Percentiles rank a stretch among this genome's conserved stretches.
These are phyloP conservation scores for Sebastes matsubarae DNA, from an alignment of 2,797 vertebrate genomes.

Conservation along the genomic window DNA sequence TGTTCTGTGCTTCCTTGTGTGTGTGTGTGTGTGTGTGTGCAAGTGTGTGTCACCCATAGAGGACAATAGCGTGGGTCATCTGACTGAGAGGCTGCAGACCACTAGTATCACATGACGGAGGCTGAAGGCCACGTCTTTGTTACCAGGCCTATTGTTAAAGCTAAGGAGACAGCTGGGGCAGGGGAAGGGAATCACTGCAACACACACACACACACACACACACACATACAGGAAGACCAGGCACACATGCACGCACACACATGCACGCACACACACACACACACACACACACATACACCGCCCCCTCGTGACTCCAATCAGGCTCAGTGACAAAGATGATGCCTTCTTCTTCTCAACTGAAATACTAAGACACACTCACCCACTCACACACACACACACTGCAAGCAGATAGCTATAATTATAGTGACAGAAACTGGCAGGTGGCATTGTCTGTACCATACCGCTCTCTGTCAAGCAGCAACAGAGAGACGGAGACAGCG, in stretches of 20 bases:
- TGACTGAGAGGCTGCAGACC: slow-evolving; percentile 78
- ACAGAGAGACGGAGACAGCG: slow-evolving; percentile 14
- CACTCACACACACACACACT: slow-evolving; percentile 34
- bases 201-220: slow-evolving; percentile 34
- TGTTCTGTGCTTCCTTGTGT: slow-evolving; percentile 19
- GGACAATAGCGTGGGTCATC: slow-evolving; percentile 79
- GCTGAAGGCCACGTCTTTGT: slow-evolving; percentile 82
- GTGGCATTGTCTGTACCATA: slow-evolving; percentile 71
- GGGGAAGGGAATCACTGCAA: slow-evolving; percentile 74
- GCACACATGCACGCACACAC: neutral
- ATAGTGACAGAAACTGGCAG: slow-evolving; percentile 80
- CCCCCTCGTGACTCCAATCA: slow-evolving; percentile 78
- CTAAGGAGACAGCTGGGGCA: slow-evolving; percentile 80
- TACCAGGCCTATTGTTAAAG: slow-evolving; percentile 78
- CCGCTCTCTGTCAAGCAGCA: slow-evolving; percentile 47
- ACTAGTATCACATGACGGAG: slow-evolving; percentile 80
- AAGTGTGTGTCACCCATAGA: slow-evolving; percentile 71
- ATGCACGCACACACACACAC: slow-evolving; percentile 1
- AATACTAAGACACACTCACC: slow-evolving; percentile 56
- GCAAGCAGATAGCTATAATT: slow-evolving; percentile 77
- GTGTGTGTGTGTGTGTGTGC: slow-evolving; percentile 34
- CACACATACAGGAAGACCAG: slow-evolving; percentile 38
- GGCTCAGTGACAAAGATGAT: slow-evolving; percentile 79
- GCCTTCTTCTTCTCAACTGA: slow-evolving; percentile 70
- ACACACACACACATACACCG: slow-evolving; percentile 34